Evolutionary conservation across 2,888 invertebrate species (phyloP).

Genomic region (Eretmocerus hayati): DNA sequence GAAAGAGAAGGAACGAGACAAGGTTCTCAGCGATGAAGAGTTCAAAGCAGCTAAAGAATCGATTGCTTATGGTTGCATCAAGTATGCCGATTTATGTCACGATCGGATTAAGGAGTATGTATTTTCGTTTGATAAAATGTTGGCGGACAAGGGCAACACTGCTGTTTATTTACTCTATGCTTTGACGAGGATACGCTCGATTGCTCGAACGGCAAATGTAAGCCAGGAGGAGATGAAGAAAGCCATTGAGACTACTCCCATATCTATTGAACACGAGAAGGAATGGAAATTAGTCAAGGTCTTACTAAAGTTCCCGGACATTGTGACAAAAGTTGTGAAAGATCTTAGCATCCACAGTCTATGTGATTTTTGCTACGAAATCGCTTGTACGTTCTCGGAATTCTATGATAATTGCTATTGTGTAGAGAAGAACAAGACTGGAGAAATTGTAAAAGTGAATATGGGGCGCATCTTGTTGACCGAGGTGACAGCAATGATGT

Average conservation of each 20-base stretch:
- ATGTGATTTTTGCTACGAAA: slow-evolving; percentile 93
- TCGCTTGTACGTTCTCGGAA: slow-evolving; percentile 88
- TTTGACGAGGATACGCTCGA: slow-evolving; percentile 86
- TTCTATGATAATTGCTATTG: slow-evolving; percentile 98
- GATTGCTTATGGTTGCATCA: slow-evolving; percentile 96
- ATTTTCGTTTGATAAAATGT: slow-evolving; percentile 98
- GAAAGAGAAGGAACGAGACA: slow-evolving; percentile 78
- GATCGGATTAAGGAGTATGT: slow-evolving; percentile 91
- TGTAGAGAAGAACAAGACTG: slow-evolving; percentile 80
- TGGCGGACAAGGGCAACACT: slow-evolving; percentile 98
- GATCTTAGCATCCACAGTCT: slow-evolving; percentile 79
- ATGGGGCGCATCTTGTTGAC: slow-evolving; percentile 82
- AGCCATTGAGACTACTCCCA: slow-evolving; percentile 54
- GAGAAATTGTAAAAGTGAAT: slow-evolving; percentile 75
- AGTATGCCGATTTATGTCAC: slow-evolving; percentile 94
- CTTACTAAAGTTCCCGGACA: slow-evolving; percentile 79
- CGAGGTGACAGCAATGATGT: slow-evolving; percentile 83
- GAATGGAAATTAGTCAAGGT: slow-evolving; percentile 93
- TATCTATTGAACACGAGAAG: slow-evolving; percentile 78
- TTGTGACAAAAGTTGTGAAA: slow-evolving; percentile 71
- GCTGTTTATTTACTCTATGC: slow-evolving; percentile 96
- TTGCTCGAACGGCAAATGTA: slow-evolving; percentile 72
- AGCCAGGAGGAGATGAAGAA: slow-evolving; percentile 56
- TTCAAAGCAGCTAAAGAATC: slow-evolving; percentile 78
- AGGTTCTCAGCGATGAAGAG: slow-evolving; percentile 74